phyloP scores from a whole-genome alignment of 2,888 invertebrate species.

The Lottia gigantea region DNA sequence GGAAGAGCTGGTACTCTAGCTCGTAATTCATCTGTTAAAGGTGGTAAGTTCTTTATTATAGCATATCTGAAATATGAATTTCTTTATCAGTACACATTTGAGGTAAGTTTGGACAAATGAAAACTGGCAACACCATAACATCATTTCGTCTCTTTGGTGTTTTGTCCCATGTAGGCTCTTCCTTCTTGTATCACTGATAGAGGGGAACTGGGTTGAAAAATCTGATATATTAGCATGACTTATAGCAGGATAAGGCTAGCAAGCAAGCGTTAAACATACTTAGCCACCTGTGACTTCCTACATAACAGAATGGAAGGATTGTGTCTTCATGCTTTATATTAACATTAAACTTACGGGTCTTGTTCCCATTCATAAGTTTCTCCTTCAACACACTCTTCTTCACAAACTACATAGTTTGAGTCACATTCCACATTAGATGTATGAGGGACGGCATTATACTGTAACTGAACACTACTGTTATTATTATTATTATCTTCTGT shows the following conservation, averaged over 20 bases:
- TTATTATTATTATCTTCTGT: slow-evolving; percentile 17
- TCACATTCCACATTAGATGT: slow-evolving; percentile 4
- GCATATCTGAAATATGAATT: slow-evolving; percentile 42
- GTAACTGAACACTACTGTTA: neutral
- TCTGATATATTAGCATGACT: too few species aligned
- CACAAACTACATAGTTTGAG: slow-evolving; percentile 31
- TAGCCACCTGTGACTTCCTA: too few species aligned
- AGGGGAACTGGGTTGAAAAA: too few species aligned
- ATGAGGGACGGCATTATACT: neutral
- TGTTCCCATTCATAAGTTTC: slow-evolving; percentile 76
- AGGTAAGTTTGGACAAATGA: neutral
- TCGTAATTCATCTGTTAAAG: slow-evolving; percentile 81
- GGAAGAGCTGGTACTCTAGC: slow-evolving; percentile 79
- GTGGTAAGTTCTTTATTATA: slow-evolving; percentile 91
- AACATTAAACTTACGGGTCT: slow-evolving; percentile 73
- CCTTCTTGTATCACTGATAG: too few species aligned
- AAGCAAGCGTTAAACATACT: too few species aligned
- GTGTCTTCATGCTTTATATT: too few species aligned
- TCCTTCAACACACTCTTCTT: slow-evolving; percentile 55
- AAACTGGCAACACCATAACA: neutral
- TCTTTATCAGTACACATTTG: neutral
- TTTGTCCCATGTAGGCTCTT: too few species aligned
- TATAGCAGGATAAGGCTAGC: too few species aligned
- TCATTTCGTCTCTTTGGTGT: too few species aligned
- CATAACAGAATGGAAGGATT: too few species aligned